phyloP scores from a whole-genome alignment of 2,113 vertebrate genomes.

The Pygoscelis antarcticus region DNA sequence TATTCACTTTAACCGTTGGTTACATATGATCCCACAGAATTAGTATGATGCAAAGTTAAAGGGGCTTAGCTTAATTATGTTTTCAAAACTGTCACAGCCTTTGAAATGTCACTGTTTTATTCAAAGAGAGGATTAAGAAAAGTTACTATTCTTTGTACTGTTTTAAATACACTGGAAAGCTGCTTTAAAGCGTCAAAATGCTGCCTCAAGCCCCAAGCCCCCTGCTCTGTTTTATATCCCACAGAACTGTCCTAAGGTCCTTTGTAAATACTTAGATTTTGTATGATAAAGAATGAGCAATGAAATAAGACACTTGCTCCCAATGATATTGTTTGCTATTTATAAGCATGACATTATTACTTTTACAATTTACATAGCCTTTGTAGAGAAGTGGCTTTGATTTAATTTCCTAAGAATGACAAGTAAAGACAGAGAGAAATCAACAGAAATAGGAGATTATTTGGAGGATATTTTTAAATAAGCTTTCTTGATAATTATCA shows the following conservation, averaged over 20 bases:
- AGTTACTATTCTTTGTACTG: conserved; percentile 14
- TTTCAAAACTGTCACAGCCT: conserved; percentile 23
- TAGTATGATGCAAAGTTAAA: not conserved
- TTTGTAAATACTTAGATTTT: not conserved
- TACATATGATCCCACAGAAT: conserved; percentile 5
- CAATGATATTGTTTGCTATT: not conserved
- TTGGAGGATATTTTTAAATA: not conserved
- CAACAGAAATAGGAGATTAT: not conserved
- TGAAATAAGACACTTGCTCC: not conserved
- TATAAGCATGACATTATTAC: not conserved
- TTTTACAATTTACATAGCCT: not conserved
- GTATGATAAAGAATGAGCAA: not conserved
- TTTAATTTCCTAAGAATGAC: not conserved
- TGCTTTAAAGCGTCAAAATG: not conserved
- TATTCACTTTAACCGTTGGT: not conserved
- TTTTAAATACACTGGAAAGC: conserved; percentile 9
- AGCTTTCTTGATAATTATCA: not conserved
- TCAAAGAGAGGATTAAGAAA: conserved; percentile 34
- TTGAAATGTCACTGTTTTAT: conserved; percentile 35
- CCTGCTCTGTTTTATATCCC: not conserved
- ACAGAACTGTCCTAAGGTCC: not conserved
- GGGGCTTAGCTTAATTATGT: conserved; percentile 26
- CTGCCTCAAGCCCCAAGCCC: not conserved
- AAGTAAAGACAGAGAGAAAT: not conserved
- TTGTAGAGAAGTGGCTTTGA: not conserved